Evolutionary conservation across 2,888 invertebrate genomes (phyloP).

Genomic region (Serripes groenlandicus): DNA sequence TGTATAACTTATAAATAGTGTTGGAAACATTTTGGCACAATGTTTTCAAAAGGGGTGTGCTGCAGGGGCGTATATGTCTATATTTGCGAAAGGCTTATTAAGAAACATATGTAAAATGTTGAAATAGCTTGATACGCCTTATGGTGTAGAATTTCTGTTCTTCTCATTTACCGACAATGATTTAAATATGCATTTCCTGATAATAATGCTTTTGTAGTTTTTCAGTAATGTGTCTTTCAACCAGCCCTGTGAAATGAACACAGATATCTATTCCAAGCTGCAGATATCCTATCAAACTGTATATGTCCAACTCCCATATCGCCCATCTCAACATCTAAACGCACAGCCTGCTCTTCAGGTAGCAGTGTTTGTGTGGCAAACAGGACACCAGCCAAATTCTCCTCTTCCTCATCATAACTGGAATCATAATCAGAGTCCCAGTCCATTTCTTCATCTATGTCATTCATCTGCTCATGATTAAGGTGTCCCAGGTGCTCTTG

Average conservation of each 20-base stretch:
- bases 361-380: constrained; percentile 56
- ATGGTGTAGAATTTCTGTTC: too few species aligned
- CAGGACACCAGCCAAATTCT: constrained; percentile 57
- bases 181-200: too few species aligned
- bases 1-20: too few species aligned
- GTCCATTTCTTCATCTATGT: constrained; percentile 52
- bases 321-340: constrained; percentile 67
- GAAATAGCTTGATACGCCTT: too few species aligned
- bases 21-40: too few species aligned
- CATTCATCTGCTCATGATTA: constrained; percentile 27
- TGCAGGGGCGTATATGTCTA: too few species aligned
- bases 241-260: constrained; percentile 55
- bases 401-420: constrained; percentile 45
- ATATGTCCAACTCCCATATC: constrained; percentile 67
- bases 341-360: constrained; percentile 58
- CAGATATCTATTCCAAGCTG: constrained; percentile 56
- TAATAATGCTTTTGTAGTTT: too few species aligned
- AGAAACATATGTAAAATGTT: too few species aligned
- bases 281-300: constrained; percentile 65
- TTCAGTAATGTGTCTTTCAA: too few species aligned
- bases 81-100: too few species aligned
- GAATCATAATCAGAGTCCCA: constrained; percentile 39
- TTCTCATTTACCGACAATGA: too few species aligned
- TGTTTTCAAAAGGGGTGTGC: too few species aligned
- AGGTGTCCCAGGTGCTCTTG: constrained; percentile 9